These are phyloP conservation scores for Alitta virens DNA, from an alignment of 2,888 invertebrate genomes.

Conservation along the genomic window DNA sequence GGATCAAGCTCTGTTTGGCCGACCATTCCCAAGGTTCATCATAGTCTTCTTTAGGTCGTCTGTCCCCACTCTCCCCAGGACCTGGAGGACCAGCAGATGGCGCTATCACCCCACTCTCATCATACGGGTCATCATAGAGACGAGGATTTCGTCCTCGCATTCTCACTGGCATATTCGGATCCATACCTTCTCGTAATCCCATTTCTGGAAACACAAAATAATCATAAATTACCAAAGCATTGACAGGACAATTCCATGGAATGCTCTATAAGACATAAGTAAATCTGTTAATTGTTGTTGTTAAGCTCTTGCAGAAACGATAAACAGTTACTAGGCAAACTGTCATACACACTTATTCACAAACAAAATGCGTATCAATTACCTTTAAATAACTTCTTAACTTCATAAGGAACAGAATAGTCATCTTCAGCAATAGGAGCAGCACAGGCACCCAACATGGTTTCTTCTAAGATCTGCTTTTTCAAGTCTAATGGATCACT, in stretches of 20 bases:
- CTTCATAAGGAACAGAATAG: slow-evolving; percentile 29
- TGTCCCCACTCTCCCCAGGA: slow-evolving; percentile 12
- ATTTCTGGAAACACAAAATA: slow-evolving; percentile 1
- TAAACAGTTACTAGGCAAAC: no score
- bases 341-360: no score
- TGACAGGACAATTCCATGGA: no score
- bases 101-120: neutral
- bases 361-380: no score
- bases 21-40: slow-evolving; percentile 29
- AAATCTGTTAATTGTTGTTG: neutral
- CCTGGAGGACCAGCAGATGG: neutral
- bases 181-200: neutral
- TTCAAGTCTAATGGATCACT: slow-evolving; percentile 28
- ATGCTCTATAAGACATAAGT: neutral
- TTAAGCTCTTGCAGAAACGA: neutral
- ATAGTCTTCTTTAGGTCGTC: slow-evolving; percentile 25
- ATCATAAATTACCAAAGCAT: neutral
- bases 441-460: slow-evolving; percentile 19
- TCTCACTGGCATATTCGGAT: neutral
- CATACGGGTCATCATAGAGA: slow-evolving; percentile 15
- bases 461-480: slow-evolving; percentile 19
- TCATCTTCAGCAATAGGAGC: slow-evolving; percentile 23
- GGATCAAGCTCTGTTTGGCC: slow-evolving; percentile 12
- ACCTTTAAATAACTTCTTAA: slow-evolving; percentile 25
- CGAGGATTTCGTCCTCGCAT: neutral